These are phyloP conservation scores for Drosophila varians DNA, from an alignment of 1,140 invertebrate genomes.

Conservation along the genomic window DNA sequence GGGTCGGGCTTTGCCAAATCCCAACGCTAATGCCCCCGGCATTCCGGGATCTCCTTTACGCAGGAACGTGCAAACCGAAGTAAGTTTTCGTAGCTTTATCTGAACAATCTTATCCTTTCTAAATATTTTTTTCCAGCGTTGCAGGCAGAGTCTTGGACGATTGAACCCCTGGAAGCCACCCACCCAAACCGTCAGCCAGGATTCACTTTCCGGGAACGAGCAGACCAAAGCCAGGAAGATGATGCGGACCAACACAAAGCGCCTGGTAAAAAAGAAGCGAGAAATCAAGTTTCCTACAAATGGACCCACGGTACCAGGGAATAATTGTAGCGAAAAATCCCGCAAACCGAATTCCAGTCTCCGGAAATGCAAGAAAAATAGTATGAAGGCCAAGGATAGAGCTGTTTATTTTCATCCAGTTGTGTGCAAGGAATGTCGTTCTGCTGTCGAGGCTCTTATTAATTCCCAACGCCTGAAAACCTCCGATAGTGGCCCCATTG, in stretches of 20 bases:
- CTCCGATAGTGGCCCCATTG: too few relatives aligned
- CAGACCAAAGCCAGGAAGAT: slow-evolving; percentile 26
- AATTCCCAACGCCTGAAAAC: too few relatives aligned
- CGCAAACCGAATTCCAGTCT: neutral
- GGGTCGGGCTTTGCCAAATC: neutral
- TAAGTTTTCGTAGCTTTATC: too few relatives aligned
- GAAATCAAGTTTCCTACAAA: neutral
- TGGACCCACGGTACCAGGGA: neutral
- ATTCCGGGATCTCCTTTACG: neutral
- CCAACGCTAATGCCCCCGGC: neutral
- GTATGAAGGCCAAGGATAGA: neutral
- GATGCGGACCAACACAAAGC: slow-evolving; percentile 23
- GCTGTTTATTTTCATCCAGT: neutral
- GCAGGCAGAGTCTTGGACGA: neutral
- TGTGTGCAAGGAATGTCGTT: neutral
- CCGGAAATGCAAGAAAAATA: neutral
- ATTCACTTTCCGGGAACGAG: slow-evolving; percentile 35
- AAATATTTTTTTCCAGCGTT: neutral
- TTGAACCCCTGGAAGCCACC: slow-evolving; percentile 17
- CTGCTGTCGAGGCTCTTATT: neutral
- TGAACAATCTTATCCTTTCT: too few relatives aligned
- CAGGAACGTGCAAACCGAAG: neutral
- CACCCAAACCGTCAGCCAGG: slow-evolving; percentile 8
- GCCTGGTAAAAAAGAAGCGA: neutral
- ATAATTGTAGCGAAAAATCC: neutral